phyloP scores from a whole-genome alignment of 2,888 invertebrate genomes.

The Tetramorium bicarinatum region DNA sequence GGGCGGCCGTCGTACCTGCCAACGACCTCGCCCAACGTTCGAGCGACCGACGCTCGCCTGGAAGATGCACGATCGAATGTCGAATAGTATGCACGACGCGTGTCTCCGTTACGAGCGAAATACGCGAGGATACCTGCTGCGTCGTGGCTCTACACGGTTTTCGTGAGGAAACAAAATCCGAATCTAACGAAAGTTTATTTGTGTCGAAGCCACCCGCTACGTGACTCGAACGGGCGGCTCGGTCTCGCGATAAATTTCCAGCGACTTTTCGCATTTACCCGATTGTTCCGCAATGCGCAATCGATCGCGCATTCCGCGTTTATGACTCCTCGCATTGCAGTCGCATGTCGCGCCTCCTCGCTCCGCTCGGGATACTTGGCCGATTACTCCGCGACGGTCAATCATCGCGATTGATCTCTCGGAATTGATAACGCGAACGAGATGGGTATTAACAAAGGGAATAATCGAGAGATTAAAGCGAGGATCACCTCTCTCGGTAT shows the following conservation, averaged over 20 bases:
- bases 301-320: conserved; percentile 21
- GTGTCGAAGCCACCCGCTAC: not conserved
- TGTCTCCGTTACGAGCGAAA: conserved; percentile 33
- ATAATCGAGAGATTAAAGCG: not conserved
- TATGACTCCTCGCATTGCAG: not conserved
- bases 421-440: not conserved
- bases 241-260: conserved; percentile 1
- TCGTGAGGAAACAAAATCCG: not conserved
- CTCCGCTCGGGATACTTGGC: not conserved
- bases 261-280: not conserved
- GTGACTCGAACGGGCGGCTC: not conserved
- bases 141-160: not conserved
- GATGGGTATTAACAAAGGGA: not conserved
- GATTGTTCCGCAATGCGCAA: conserved; percentile 30
- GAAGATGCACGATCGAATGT: conserved; percentile 65
- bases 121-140: not conserved
- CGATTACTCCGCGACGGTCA: not conserved
- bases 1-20: conserved; percentile 37
- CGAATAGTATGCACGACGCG: conserved; percentile 39
- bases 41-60: conserved; percentile 44
- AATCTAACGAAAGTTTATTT: not conserved
- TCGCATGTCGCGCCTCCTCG: not conserved
- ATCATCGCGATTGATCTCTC: conserved; percentile 8
- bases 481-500: not conserved
- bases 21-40: conserved; percentile 25